Evolutionary conservation across 2,888 invertebrate genomes (phyloP).

Genomic region (Gasteruption jaculator): DNA sequence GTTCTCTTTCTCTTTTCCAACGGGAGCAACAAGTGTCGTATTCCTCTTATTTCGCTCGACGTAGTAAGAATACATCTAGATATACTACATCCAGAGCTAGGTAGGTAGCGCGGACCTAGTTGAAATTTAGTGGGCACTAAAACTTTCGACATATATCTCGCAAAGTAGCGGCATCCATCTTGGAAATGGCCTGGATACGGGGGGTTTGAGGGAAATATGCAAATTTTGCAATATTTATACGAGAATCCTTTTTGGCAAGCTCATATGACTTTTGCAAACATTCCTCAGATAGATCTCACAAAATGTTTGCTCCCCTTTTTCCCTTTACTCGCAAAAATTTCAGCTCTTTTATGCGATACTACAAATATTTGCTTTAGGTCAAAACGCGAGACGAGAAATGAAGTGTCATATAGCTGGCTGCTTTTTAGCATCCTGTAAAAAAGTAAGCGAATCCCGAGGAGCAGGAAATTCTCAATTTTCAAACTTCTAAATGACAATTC

Average conservation of each 20-base stretch:
- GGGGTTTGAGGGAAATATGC: constrained; percentile 39
- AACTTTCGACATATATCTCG: constrained; percentile 45
- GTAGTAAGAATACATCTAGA: constrained; percentile 21
- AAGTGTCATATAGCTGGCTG: too few species aligned
- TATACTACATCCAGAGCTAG: constrained; percentile 8
- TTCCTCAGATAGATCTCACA: too few species aligned
- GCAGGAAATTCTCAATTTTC: too few species aligned
- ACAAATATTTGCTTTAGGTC: too few species aligned
- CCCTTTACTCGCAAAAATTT: too few species aligned
- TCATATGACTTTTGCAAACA: constrained; percentile 25
- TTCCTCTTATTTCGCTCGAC: constrained; percentile 32
- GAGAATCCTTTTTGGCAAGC: constrained; percentile 26
- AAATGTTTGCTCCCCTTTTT: too few species aligned
- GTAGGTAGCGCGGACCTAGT: constrained; percentile 29
- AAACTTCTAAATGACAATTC: too few species aligned
- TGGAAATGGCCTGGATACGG: constrained; percentile 36
- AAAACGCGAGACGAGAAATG: too few species aligned
- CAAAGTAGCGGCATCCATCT: constrained; percentile 45
- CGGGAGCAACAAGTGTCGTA: constrained; percentile 41
- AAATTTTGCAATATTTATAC: constrained; percentile 45
- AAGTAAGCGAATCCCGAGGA: too few species aligned
- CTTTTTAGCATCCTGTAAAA: too few species aligned
- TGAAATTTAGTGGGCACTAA: constrained; percentile 46
- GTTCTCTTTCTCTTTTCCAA: too few species aligned
- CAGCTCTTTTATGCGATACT: too few species aligned